Evolutionary conservation across 2,113 vertebrate genomes (phyloP).

Genomic region (Nerophis lumbriciformis): DNA sequence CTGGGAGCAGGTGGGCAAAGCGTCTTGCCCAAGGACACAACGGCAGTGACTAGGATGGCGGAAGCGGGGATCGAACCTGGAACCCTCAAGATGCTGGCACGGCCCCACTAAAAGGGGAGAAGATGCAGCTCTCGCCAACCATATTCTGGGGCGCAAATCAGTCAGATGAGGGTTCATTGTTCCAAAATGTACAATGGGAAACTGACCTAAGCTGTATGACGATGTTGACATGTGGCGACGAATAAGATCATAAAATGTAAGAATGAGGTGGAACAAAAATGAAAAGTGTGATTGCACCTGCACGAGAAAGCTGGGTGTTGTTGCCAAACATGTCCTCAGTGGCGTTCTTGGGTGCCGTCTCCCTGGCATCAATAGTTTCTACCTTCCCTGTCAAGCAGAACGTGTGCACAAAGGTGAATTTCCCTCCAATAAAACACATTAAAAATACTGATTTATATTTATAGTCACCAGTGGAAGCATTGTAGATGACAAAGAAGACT

Average conservation of each 20-base stretch:
- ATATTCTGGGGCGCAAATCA: not conserved
- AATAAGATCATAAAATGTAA: not conserved
- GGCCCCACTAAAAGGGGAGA: no score
- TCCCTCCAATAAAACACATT: not conserved
- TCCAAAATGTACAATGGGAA: not conserved
- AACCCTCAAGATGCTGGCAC: no score
- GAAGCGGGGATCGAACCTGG: no score
- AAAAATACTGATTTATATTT: not conserved
- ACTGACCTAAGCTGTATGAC: not conserved
- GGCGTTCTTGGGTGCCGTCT: constrained; percentile 80
- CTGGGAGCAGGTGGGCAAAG: no score
- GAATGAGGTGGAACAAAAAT: no score
- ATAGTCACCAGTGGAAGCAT: constrained; percentile 75
- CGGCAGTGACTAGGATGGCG: no score
- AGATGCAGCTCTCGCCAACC: not conserved
- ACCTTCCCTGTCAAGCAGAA: constrained; percentile 75
- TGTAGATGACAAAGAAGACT: constrained; percentile 84
- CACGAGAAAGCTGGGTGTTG: constrained; percentile 73
- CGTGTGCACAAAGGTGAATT: constrained; percentile 1
- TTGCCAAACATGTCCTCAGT: constrained; percentile 80
- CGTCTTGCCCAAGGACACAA: no score
- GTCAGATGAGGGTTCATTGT: not conserved
- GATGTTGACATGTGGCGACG: not conserved
- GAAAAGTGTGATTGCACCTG: constrained; percentile 67
- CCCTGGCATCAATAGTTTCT: constrained; percentile 90